Conservation (phyloP, 2,888 invertebrate genomes). For the Dione juno region DNA sequence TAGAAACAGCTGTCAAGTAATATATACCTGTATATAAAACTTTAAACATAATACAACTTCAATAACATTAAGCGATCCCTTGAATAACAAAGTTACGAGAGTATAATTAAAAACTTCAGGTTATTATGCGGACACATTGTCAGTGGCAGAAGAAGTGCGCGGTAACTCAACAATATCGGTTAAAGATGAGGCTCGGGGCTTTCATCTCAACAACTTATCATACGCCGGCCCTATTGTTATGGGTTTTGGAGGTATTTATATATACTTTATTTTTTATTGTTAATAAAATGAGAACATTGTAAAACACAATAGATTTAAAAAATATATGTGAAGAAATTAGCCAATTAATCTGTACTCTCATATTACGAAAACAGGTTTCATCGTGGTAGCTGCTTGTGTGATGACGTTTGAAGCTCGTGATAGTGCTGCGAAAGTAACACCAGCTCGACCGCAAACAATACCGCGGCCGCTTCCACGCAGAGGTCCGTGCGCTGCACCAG, state of each 20-base stretch:
- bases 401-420: constrained; percentile 99
- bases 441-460: constrained; percentile 85
- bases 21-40: no score
- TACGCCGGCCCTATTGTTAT: constrained; percentile 99
- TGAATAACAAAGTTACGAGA: constrained; percentile 2
- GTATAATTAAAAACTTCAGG: constrained; percentile 76
- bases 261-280: background rate
- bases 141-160: constrained; percentile 89
- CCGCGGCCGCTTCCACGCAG: constrained; percentile 80
- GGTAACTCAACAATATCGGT: constrained; percentile 91
- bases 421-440: constrained; percentile 94
- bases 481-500: constrained; percentile 74
- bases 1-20: background rate
- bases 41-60: no score
- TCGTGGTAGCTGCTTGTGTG: constrained; percentile 98
- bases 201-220: constrained; percentile 94
- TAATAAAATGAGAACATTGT: background rate
- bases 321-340: background rate
- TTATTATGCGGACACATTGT: constrained; percentile 92
- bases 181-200: constrained; percentile 91
- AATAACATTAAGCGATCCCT: background rate
- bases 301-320: background rate
- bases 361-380: constrained; percentile 86
- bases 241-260: constrained; percentile 93
- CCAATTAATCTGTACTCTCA: background rate